These are phyloP conservation scores for Camponotus fellah DNA, from an alignment of 2,888 invertebrate genomes.

Conservation along the genomic window DNA sequence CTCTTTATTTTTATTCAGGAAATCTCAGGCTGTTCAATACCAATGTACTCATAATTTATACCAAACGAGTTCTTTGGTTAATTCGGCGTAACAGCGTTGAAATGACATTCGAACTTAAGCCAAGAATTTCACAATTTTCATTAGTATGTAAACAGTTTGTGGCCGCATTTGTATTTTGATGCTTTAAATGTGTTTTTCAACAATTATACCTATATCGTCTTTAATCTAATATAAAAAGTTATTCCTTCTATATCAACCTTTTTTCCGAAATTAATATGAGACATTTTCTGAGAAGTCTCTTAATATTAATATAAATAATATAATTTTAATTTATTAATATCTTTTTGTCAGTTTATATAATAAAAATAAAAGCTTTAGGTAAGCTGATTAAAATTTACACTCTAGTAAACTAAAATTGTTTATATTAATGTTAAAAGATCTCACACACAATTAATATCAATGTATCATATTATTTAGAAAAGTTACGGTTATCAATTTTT, in stretches of 20 bases:
- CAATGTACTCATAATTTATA: conserved; percentile 14
- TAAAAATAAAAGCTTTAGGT: not conserved
- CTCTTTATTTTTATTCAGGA: conserved; percentile 4
- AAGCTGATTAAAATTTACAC: not conserved
- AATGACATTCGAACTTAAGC: conserved; percentile 64
- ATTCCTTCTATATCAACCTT: not conserved
- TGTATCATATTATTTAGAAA: not conserved
- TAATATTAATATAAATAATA: not conserved
- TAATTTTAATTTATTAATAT: not conserved
- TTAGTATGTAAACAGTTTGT: conserved; percentile 17
- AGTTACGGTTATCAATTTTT: not conserved
- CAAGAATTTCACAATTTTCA: conserved; percentile 79
- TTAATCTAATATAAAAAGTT: not conserved
- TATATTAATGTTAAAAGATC: not conserved
- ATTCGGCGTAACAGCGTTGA: conserved; percentile 35
- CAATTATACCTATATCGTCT: not conserved
- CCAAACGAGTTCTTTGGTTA: conserved; percentile 26
- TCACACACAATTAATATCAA: not conserved
- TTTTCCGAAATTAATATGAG: not conserved
- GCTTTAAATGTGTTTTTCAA: not conserved
- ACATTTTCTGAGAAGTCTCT: not conserved
- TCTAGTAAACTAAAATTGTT: not conserved
- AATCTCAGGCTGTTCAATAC: not conserved
- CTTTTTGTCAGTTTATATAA: not conserved
- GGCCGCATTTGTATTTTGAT: not conserved